Evolutionary conservation across 2,113 vertebrate species (phyloP).

Genomic region (Cynoglossus semilaevis): DNA sequence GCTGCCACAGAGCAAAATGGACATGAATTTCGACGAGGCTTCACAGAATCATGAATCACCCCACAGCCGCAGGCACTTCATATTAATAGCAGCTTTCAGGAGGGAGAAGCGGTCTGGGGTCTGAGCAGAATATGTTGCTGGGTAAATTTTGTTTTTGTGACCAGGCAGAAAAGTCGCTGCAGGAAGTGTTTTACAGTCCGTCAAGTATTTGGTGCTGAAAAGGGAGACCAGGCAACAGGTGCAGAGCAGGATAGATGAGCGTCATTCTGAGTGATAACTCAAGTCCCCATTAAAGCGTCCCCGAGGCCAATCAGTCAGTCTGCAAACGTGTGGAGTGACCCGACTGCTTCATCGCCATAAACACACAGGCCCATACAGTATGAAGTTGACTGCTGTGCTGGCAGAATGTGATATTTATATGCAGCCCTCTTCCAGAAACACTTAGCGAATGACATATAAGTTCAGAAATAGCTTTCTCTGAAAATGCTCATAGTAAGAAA

Average conservation of each 20-base stretch:
- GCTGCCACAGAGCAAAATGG: conserved; percentile 23
- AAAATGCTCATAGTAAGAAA: too few species aligned
- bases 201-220: conserved; percentile 38
- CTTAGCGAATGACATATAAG: not conserved
- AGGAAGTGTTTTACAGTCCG: conserved; percentile 41
- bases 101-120: conserved; percentile 13
- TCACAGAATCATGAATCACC: conserved; percentile 46
- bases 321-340: conserved; percentile 30
- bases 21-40: conserved; percentile 26
- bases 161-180: conserved; percentile 21
- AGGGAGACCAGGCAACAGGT: conserved; percentile 54
- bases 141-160: conserved; percentile 33
- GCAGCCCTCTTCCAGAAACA: not conserved
- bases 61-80: conserved; percentile 10
- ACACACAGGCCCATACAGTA: not conserved
- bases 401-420: conserved; percentile 18
- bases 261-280: conserved; percentile 47
- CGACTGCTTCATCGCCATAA: conserved; percentile 26
- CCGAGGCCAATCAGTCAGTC: conserved; percentile 21
- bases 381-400: conserved; percentile 7
- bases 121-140: conserved; percentile 29
- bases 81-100: conserved; percentile 53
- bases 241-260: conserved; percentile 38
- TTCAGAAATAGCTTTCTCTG: too few species aligned
- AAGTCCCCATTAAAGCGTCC: conserved; percentile 42